Conservation (phyloP, 1,140 invertebrate genomes). For the Pantala flavescens region DNA sequence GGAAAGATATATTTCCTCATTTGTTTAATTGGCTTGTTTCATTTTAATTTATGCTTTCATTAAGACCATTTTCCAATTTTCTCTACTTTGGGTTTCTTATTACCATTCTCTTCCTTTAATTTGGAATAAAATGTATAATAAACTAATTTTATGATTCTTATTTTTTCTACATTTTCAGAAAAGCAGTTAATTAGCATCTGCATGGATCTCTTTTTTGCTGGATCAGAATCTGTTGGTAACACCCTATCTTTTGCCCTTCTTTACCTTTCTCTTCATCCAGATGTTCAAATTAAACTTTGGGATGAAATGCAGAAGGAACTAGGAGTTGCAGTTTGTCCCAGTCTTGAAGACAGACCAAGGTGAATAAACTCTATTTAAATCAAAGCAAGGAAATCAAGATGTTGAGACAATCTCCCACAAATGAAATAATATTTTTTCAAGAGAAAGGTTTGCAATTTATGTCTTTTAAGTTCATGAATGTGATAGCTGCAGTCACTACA, state of each 20-base stretch:
- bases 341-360: conserved; percentile 35
- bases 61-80: no score
- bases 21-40: no score
- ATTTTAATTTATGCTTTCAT: no score
- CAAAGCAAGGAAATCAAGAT: conserved; percentile 22
- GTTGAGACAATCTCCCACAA: conserved; percentile 22
- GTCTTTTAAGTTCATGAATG: no score
- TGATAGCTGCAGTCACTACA: no score
- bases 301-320: conserved; percentile 46
- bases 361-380: conserved; percentile 21
- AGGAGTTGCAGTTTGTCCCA: conserved; percentile 33
- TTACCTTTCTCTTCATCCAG: conserved; percentile 42
- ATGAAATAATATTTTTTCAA: neutral
- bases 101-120: no score
- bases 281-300: conserved; percentile 45
- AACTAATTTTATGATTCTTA: no score
- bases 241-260: conserved; percentile 46
- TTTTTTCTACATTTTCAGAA: conserved; percentile 35
- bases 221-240: conserved; percentile 51
- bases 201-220: conserved; percentile 50
- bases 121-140: no score
- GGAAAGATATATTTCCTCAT: no score
- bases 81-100: no score
- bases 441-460: no score
- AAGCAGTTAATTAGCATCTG: conserved; percentile 36